Percentiles rank a stretch among this genome's conserved stretches.
phyloP scores from a whole-genome alignment of 2,113 vertebrate species.

The Epinephelus lanceolatus region DNA sequence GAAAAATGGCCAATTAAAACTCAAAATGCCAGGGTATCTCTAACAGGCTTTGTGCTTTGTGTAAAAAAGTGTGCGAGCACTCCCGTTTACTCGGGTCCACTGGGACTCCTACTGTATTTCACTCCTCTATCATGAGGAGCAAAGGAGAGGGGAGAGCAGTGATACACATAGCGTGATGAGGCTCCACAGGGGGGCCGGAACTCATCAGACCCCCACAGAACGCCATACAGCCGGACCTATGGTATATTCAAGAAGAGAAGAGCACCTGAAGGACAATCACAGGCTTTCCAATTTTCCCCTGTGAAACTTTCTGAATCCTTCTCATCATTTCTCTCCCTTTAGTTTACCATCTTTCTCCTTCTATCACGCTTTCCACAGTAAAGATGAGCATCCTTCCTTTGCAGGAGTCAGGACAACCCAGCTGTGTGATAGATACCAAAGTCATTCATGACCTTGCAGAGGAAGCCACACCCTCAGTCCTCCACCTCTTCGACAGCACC shows the following conservation, averaged over 20 bases:
- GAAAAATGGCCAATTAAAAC: constrained; percentile 64
- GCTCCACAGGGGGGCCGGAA: constrained; percentile 59
- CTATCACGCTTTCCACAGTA: background rate
- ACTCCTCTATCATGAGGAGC: constrained; percentile 23
- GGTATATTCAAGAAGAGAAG: constrained; percentile 36
- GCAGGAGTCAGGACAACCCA: constrained; percentile 62
- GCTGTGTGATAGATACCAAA: constrained; percentile 74
- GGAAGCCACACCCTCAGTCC: constrained; percentile 68
- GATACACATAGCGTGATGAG: constrained; percentile 59
- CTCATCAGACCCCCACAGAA: constrained; percentile 73
- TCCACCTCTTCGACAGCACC: constrained; percentile 24
- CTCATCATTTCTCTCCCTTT: constrained; percentile 33
- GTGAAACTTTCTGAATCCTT: constrained; percentile 15
- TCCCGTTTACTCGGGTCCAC: background rate
- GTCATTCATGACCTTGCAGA: constrained; percentile 74
- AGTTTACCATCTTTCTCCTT: background rate
- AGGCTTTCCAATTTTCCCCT: constrained; percentile 41
- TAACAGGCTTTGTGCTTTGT: constrained; percentile 1
- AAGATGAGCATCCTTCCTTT: constrained; percentile 35
- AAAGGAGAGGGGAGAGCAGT: constrained; percentile 23
- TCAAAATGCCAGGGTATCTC: constrained; percentile 52
- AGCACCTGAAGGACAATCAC: constrained; percentile 64
- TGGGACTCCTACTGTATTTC: constrained; percentile 23
- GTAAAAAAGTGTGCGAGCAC: constrained; percentile 6
- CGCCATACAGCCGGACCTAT: constrained; percentile 34